Evolutionary conservation across 2,113 vertebrate species (phyloP).

Genomic region (Serranochromis macrocephalus): DNA sequence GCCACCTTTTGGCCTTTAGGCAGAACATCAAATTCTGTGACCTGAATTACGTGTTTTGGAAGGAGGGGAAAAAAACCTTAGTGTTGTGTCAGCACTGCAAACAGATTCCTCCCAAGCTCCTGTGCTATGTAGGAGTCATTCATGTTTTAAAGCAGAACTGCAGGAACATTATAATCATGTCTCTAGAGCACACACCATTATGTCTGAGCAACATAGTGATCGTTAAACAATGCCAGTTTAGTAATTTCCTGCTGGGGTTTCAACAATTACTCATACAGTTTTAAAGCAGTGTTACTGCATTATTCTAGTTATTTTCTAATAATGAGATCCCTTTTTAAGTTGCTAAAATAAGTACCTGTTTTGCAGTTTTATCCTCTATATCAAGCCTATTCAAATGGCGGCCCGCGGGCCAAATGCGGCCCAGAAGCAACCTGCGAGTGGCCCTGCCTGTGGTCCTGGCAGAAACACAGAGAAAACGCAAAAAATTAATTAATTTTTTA

Average conservation of each 20-base stretch:
- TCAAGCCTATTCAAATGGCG: too few relatives aligned
- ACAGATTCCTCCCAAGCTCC: not conserved
- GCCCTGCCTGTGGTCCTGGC: too few relatives aligned
- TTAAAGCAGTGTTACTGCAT: not conserved
- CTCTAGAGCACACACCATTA: not conserved
- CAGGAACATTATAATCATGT: not conserved
- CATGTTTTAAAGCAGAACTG: not conserved
- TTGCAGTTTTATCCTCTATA: not conserved
- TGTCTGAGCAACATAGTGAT: not conserved
- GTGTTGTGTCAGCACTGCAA: constrained; percentile 2
- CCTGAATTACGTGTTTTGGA: constrained; percentile 18
- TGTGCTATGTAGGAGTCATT: not conserved
- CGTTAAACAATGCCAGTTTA: not conserved
- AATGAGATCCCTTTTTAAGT: not conserved
- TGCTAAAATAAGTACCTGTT: not conserved
- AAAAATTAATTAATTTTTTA: too few relatives aligned
- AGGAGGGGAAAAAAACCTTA: not conserved
- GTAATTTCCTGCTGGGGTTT: not conserved
- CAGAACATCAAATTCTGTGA: not conserved
- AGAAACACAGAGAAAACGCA: too few relatives aligned
- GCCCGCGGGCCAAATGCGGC: too few relatives aligned
- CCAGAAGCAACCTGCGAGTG: too few relatives aligned
- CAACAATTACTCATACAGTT: not conserved
- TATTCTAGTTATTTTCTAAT: not conserved
- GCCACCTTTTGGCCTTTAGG: constrained; percentile 33